Evolutionary conservation across 2,113 vertebrate genomes (phyloP).

Genomic region (Probosciger aterrimus): DNA sequence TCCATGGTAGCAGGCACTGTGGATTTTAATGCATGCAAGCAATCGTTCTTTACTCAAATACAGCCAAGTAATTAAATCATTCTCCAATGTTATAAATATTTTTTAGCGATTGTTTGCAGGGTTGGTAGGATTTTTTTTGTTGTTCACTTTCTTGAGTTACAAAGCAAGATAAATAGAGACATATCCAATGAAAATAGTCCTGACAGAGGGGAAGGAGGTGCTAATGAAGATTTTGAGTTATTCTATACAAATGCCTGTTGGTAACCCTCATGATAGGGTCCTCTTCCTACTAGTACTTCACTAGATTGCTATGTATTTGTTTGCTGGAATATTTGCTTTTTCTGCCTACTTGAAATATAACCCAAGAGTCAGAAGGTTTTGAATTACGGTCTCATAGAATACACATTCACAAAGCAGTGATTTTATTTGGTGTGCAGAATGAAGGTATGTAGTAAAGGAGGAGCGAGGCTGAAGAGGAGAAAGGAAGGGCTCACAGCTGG

Average conservation of each 20-base stretch:
- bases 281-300: not conserved
- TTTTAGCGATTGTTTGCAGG: not conserved
- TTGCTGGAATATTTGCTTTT: not conserved
- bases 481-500: not conserved
- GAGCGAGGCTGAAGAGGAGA: not conserved
- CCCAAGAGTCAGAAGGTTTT: not conserved
- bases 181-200: not conserved
- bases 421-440: not conserved
- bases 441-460: not conserved
- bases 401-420: not conserved
- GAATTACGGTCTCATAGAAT: not conserved
- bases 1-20: not conserved
- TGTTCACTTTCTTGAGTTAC: not conserved
- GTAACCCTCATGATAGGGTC: not conserved
- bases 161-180: not conserved
- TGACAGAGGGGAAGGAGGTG: not conserved
- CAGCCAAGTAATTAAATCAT: not conserved
- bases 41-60: not conserved
- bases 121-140: not conserved
- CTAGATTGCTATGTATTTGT: not conserved
- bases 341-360: not conserved
- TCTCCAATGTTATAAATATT: not conserved
- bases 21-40: not conserved
- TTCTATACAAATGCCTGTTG: not conserved
- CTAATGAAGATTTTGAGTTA: not conserved